Base-by-base conservation (phyloP, 1,140 invertebrate species). In the Coptotermes formosanus region DNA sequence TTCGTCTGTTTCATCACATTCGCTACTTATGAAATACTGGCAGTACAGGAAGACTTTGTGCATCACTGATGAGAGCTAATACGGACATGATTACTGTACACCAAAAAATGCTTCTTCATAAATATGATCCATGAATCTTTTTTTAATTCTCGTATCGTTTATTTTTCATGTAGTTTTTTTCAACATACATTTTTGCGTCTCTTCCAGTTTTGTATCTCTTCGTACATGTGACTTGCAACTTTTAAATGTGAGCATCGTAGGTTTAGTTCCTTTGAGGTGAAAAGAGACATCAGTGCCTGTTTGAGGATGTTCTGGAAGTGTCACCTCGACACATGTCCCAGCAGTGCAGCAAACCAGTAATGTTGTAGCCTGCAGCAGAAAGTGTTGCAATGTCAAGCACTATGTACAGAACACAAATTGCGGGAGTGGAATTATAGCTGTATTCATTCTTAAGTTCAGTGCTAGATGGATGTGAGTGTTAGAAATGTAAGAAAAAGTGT, bases 161-260 rank as follows among this genome's bases (percentile, higher is more conserved):
- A 89, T 89, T 88, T 93, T 94, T 85, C 90, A 45, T 91, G 90
- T 16, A 91, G 88, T 89, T 93, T 94, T n/a, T 81, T 91, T 91
- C 83, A 92, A 91, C 88, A 92, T 94, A 19, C 89, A 89, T 82
- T 88, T 87, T 87, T 93, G 91, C 4, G 91, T 90, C 85, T 91
- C 88, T 9, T 88, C 87, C 2, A 91, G 88, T 19, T 91, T 87
- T 23, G 91, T 88, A 83, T 94, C 91, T 32, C 93, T 89, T 32
- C 91, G 89, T 69, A 95, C 93, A 30, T 90, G 89, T 43, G 93
- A 93, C 89, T 95, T 95, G 0, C 94, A 92, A 0, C 93, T 93
- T 43, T 90, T 88, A 88, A 94, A 95, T 86, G 90, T 90, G 32
- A 93, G 92, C n/a, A 87, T 87, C 86, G 89, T 90, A 16, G 89